A percentile compares a stretch with the other conserved stretches of the same genome.
Evolutionary conservation across 35 echinoderm and acorn worm species (phyloP).

Genomic region (Apostichopus japonicus): DNA sequence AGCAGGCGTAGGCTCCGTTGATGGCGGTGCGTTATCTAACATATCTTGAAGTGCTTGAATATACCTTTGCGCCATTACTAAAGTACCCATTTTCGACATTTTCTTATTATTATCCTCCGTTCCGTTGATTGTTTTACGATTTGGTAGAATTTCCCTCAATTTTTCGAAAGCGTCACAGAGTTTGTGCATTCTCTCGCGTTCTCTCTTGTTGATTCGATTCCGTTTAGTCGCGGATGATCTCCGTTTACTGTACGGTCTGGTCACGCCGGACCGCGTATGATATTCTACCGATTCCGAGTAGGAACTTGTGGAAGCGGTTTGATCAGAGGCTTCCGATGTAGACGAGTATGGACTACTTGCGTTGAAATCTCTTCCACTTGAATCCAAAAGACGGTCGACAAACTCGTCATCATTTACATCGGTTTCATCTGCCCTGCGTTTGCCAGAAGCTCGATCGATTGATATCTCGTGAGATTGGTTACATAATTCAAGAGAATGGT

Average conservation of each 20-base stretch:
- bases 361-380: background rate
- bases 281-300: constrained; percentile 22
- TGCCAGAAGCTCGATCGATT: background rate
- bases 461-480: background rate
- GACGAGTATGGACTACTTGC: constrained; percentile 15
- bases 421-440: background rate
- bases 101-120: constrained; percentile 63
- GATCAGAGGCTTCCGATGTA: background rate
- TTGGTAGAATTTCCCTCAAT: constrained; percentile 78
- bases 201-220: constrained; percentile 90
- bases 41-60: constrained; percentile 90
- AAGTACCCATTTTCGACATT: constrained; percentile 87
- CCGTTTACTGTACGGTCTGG: constrained; percentile 69
- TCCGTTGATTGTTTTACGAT: constrained; percentile 70
- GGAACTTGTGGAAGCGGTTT: background rate
- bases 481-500: background rate
- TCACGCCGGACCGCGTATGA: constrained; percentile 43
- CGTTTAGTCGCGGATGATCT: constrained; percentile 71
- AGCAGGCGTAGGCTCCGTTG: constrained; percentile 6
- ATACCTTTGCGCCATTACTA: constrained; percentile 90
- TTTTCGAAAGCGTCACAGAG: constrained; percentile 93
- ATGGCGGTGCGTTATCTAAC: constrained; percentile 58
- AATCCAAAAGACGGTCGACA: background rate
- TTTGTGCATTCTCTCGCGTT: constrained; percentile 92
- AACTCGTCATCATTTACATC: background rate